phyloP scores from a whole-genome alignment of 2,113 vertebrate species.

The Tonatia bakeri region DNA sequence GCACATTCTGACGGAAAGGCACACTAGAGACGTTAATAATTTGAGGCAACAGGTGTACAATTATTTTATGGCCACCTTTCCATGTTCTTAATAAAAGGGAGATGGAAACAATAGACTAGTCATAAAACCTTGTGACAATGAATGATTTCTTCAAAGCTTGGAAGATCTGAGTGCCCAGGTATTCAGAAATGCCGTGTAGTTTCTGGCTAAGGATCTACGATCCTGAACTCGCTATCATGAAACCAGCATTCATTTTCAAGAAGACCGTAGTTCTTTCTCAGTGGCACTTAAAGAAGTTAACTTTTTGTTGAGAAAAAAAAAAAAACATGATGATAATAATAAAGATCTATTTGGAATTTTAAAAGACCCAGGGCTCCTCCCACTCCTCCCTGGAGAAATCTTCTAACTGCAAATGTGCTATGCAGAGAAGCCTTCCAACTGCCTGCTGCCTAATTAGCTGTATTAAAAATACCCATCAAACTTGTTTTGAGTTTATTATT shows the following conservation, averaged over 20 bases:
- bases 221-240: background rate
- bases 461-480: constrained; percentile 49
- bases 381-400: constrained; percentile 56
- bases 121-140: background rate
- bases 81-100: background rate
- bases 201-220: background rate
- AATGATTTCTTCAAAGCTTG: background rate
- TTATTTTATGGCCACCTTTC: background rate
- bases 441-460: constrained; percentile 48
- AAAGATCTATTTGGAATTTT: constrained; percentile 35
- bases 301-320: background rate
- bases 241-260: background rate
- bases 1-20: background rate
- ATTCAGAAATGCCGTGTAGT: background rate
- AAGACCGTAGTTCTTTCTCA: background rate
- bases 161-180: background rate
- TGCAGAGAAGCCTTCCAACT: constrained; percentile 39
- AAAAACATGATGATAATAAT: constrained; percentile 21
- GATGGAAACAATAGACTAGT: background rate
- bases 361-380: constrained; percentile 21
- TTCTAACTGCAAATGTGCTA: constrained; percentile 40
- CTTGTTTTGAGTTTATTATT: constrained; percentile 37
- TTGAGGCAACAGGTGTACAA: background rate
- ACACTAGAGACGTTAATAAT: background rate
- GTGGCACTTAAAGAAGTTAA: background rate